Conservation (phyloP, 2,113 vertebrate species). For the Tupaia chinensis region DNA sequence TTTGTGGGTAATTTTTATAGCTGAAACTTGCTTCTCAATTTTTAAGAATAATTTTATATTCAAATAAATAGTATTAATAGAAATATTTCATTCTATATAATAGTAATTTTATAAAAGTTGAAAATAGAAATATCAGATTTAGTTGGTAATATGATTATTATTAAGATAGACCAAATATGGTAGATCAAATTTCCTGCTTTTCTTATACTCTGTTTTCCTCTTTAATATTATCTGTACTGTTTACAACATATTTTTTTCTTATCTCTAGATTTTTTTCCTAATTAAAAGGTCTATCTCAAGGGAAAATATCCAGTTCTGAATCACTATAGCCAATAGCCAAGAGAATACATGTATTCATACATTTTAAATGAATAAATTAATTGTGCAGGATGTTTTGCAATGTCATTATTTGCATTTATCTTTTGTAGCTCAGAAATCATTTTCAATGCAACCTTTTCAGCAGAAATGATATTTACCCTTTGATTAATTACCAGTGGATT, state of each 20-base stretch:
- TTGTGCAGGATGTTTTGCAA: conserved; percentile 8
- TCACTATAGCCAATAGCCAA: conserved; percentile 21
- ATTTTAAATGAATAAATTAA: conserved; percentile 55
- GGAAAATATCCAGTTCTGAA: conserved; percentile 36
- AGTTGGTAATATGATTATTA: not conserved
- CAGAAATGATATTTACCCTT: conserved; percentile 22
- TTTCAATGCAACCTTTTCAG: conserved; percentile 37
- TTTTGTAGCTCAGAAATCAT: conserved; percentile 41
- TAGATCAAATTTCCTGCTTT: conserved; percentile 47
- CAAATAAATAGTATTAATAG: not conserved
- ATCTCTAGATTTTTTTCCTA: conserved; percentile 48
- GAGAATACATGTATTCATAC: conserved; percentile 61
- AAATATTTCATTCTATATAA: not conserved
- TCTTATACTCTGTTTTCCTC: not conserved
- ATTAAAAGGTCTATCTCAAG: conserved; percentile 53
- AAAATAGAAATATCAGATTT: conserved; percentile 15
- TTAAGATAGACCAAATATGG: conserved; percentile 39
- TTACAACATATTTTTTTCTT: not conserved
- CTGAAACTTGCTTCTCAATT: conserved; percentile 22
- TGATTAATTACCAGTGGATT: conserved; percentile 19
- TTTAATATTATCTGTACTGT: conserved; percentile 17
- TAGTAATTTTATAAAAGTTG: conserved; percentile 25
- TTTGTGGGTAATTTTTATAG: not conserved
- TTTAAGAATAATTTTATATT: not conserved
- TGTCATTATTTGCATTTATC: conserved; percentile 54